phyloP scores from a whole-genome alignment of 2,797 vertebrate species.

The Tragelaphus oryx region DNA sequence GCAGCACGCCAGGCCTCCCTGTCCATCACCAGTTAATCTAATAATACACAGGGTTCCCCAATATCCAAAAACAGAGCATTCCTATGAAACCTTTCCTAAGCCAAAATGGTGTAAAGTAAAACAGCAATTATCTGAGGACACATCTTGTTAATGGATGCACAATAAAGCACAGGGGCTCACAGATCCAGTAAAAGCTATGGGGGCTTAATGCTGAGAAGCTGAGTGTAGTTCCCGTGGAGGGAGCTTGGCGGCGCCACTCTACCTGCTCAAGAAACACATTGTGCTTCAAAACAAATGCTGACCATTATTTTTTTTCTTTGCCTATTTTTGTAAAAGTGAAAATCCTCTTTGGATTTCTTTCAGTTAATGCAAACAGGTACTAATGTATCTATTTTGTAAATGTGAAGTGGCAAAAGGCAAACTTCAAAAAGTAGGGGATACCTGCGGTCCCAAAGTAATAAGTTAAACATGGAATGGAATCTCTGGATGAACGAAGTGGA shows the following conservation, averaged over 20 bases:
- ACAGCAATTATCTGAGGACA: not conserved
- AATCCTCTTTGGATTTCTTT: not conserved
- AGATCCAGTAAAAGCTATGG: not conserved
- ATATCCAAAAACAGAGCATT: not conserved
- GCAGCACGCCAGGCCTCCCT: too few relatives aligned
- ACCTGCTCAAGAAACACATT: not conserved
- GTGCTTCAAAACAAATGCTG: not conserved
- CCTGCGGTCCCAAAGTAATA: not conserved
- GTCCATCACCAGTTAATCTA: not conserved
- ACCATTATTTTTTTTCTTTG: not conserved
- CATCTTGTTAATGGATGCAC: not conserved
- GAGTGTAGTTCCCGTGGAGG: not conserved
- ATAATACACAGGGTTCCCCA: not conserved
- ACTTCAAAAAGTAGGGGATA: not conserved
- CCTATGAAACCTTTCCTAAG: not conserved
- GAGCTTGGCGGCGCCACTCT: not conserved
- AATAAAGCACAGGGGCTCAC: not conserved
- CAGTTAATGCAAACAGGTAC: not conserved
- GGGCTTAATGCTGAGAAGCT: not conserved
- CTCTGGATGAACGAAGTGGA: not conserved
- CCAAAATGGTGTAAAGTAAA: not conserved
- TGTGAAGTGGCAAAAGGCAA: not conserved
- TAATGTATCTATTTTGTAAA: not conserved
- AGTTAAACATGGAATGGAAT: not conserved
- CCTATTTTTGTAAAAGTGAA: not conserved